Base-by-base conservation (phyloP, 2,888 invertebrate genomes). In the Ganaspis brasiliensis region DNA sequence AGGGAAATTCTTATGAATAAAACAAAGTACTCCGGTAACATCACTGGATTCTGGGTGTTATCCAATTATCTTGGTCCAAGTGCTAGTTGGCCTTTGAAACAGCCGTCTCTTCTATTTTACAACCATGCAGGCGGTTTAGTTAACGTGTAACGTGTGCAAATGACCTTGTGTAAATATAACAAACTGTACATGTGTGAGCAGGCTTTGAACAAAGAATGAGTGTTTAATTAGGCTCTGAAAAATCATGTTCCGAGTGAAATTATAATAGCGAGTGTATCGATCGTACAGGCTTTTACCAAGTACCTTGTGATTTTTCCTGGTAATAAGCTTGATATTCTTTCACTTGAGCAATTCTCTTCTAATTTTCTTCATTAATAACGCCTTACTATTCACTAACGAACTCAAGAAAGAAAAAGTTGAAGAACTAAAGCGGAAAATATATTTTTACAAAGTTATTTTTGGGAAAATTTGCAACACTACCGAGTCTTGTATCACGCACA, bases 81-180 rank as follows among this genome's bases (percentile, higher is more conserved):
- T 63, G 14, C 63, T 40, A 21, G 63, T 21, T 24, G 8, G 63
- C 63, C 63, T 63, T 40, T 63, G 63, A 40, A 63, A 63, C 63
- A 63, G 21, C 21, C 9, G 6, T 40, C 63, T 63, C 63, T 21
- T 63, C 63, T 63, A 12, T 63, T 63, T 63, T 21, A 35, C 61
- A 19, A 52, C 52, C 19, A 52, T 52, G 12, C 21, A 14, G 26
- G 59, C 31, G 37, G 40, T 63, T 61, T 12, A 61, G 61, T 61
- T 61, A 37, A 61, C 61, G 35, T 37, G 61, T 61, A 16, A 61
- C 61, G 40, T 40, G 63, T 40, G 63, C 63, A 63, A 63, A 21
- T 14, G 40, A 14, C 40, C 37, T 40, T 63, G 40, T 40, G 37
- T 63, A 40, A 52, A 52, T 14, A 63, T 21, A 63, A 63, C 63